Conservation (phyloP, 2,797 vertebrate species). For the Sebastes melanostomus region DNA sequence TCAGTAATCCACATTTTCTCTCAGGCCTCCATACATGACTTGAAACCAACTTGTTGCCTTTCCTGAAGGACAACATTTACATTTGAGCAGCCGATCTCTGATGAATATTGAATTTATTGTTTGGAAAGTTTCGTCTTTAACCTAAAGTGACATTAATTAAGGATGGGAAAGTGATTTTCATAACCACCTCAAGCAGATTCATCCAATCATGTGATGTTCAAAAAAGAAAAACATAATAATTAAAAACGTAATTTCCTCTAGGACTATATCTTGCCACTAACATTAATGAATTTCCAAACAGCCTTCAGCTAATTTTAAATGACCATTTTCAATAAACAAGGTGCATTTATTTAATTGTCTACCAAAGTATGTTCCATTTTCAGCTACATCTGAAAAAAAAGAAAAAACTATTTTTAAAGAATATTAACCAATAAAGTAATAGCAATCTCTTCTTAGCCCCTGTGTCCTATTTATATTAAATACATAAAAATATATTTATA, state of each 20-base stretch:
- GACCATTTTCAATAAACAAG: rapidly evolving
- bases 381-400: neutral
- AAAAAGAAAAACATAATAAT: neutral
- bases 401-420: too few species aligned
- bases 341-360: neutral
- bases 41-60: neutral
- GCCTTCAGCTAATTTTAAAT: neutral
- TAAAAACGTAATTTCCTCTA: neutral
- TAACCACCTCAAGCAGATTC: neutral
- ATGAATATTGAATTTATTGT: neutral
- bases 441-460: too few species aligned
- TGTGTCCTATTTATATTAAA: neutral
- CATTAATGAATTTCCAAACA: neutral
- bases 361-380: neutral
- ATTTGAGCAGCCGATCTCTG: neutral
- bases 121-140: neutral
- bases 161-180: neutral
- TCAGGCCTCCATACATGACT: neutral
- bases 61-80: neutral
- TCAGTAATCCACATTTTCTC: neutral
- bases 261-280: neutral
- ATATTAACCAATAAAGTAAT: neutral
- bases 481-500: neutral
- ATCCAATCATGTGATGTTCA: neutral
- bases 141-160: neutral